These are phyloP conservation scores for Chymomyza caudatula DNA, from an alignment of 2,888 invertebrate species.

Conservation along the genomic window DNA sequence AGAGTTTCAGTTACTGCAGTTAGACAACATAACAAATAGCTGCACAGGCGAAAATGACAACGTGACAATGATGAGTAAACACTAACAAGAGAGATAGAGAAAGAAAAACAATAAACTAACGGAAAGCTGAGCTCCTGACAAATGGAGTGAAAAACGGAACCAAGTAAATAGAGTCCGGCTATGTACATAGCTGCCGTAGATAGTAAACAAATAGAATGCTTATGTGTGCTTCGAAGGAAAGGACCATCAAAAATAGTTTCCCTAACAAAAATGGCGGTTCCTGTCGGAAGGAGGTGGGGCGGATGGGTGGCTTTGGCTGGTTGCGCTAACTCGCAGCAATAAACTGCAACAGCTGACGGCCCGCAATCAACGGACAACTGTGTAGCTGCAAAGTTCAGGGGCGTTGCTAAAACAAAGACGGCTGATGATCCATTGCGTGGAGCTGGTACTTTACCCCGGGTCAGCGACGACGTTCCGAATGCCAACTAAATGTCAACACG, in stretches of 20 bases:
- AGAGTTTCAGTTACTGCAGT: conserved; percentile 56
- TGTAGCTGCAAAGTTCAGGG: conserved; percentile 35
- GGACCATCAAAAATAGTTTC: neutral
- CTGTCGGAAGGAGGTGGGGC: neutral
- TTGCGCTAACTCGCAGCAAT: conserved; percentile 52
- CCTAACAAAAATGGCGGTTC: too few species aligned
- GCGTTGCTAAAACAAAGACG: conserved; percentile 63
- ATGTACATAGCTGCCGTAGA: too few species aligned
- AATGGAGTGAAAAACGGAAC: conserved; percentile 68
- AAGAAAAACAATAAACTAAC: conserved; percentile 59
- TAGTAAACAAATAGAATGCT: neutral
- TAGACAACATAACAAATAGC: conserved; percentile 68
- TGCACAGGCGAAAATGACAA: conserved; percentile 38
- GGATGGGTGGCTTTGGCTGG: conserved; percentile 9
- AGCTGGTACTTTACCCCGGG: neutral
- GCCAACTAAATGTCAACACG: conserved; percentile 69
- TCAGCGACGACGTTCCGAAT: conserved; percentile 30
- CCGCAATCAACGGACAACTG: conserved; percentile 42
- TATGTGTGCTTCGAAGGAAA: conserved; percentile 47
- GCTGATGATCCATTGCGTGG: conserved; percentile 63
- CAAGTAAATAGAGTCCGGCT: conserved; percentile 25
- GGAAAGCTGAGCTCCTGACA: conserved; percentile 36
- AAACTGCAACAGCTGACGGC: conserved; percentile 61
- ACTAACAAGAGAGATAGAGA: conserved; percentile 24
- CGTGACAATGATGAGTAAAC: conserved; percentile 19